Base-by-base conservation (phyloP, 2,113 vertebrate genomes). In the Lipophrys pholis region DNA sequence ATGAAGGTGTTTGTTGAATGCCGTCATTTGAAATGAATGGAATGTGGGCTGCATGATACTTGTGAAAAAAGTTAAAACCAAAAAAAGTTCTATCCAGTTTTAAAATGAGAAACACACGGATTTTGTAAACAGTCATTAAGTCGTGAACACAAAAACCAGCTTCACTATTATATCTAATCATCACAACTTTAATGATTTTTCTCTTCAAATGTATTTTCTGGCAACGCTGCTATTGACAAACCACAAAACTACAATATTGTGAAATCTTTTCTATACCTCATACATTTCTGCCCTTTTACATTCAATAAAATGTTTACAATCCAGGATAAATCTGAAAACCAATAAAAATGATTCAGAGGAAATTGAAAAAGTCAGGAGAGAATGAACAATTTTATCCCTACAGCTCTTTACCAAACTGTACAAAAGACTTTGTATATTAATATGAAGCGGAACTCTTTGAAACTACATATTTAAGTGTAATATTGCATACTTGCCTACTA, bases 401-500 rank as follows among this genome's bases (percentile, higher is more conserved):
- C 16, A 49, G 6, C 8, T 15, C 14, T 49, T 16, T 49, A n/a
- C 48, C 8, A 15, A 16, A 16, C 16, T 30, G 21, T 30, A 30
- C 21, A 30, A 30, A 30, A 30, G 2, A 4, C 48, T 8, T 49
- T 49, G 0, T n/a, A 48, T 2, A 14, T 6, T 48, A 48, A 48
- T 48, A 12, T 11, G 21, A 30, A 30, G 21, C 21, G 2, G 21
- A 30, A 30, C 2, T 30, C 21, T 30, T 30, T 30, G 21, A 30
- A 30, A 30, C 21, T 36, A n/a, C n/a, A n/a, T n/a, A 55, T 39
- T 52, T 7, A 6, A 15, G 46, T 55, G 48, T 17, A 40, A 51
- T 38, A 40, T 50, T 69, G 16, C 40, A 50, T 30, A 5, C 11
- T 64, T 59, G 21, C 9, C 73, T 16, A 30, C 42, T 68, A 43